Percentiles rank a stretch among this genome's conserved stretches.
phyloP scores from a whole-genome alignment of 2,113 vertebrate genomes.

The Cyanistes caeruleus region DNA sequence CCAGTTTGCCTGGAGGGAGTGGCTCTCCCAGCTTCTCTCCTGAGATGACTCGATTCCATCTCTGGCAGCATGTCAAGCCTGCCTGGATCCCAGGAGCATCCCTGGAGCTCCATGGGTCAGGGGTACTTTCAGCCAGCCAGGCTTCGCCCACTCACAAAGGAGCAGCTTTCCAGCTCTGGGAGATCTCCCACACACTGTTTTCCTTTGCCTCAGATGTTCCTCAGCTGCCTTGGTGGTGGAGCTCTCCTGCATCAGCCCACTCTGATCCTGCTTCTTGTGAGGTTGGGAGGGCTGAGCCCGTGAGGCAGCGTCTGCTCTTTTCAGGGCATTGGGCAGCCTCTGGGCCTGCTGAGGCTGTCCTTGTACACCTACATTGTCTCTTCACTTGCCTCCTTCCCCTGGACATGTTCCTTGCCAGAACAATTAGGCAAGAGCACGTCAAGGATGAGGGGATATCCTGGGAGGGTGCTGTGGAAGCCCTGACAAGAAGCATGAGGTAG shows the following conservation, averaged over 20 bases:
- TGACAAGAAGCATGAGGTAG: background rate
- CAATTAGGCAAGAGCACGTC: background rate
- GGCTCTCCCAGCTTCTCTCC: background rate
- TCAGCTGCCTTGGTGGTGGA: background rate
- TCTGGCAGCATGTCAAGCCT: background rate
- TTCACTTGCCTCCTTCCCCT: background rate
- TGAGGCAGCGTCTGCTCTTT: background rate
- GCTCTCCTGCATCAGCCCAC: background rate
- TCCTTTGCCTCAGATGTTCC: background rate
- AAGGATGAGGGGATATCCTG: background rate
- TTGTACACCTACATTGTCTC: background rate
- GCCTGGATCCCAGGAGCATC: background rate
- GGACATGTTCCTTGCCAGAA: background rate
- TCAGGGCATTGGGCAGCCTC: background rate
- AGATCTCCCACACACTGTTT: conserved; percentile 24
- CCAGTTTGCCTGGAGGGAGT: background rate
- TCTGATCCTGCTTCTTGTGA: background rate
- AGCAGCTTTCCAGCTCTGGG: background rate
- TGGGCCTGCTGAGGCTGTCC: background rate
- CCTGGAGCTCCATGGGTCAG: background rate
- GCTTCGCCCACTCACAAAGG: background rate
- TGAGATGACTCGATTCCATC: background rate
- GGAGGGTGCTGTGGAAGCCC: background rate
- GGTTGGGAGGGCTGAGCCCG: background rate
- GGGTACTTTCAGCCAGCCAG: background rate